These are phyloP conservation scores for Meloidogyne exigua DNA, from an alignment of 1,140 invertebrate genomes.

Conservation along the genomic window DNA sequence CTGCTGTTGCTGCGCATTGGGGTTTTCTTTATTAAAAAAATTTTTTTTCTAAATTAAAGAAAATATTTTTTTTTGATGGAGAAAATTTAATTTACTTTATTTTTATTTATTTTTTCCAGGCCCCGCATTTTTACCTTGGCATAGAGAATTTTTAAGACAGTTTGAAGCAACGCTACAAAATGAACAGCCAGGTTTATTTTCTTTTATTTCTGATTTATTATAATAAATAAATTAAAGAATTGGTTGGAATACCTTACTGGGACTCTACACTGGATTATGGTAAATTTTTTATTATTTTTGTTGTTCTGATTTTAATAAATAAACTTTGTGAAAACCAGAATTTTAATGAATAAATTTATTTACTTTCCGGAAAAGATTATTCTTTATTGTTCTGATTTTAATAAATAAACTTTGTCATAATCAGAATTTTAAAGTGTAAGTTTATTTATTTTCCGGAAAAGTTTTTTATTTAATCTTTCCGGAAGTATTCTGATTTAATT, in stretches of 20 bases:
- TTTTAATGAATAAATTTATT: too few species aligned
- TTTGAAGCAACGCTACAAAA: constrained; percentile 59
- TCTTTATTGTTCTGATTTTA: neutral
- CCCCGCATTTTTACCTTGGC: constrained; percentile 57
- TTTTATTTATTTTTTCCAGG: constrained; percentile 24
- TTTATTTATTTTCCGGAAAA: neutral
- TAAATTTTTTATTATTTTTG: constrained; percentile 14
- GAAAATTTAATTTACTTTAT: too few species aligned
- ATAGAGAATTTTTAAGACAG: constrained; percentile 59
- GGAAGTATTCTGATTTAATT: neutral
- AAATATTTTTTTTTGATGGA: too few species aligned
- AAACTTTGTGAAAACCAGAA: too few species aligned
- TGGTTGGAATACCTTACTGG: constrained; percentile 58
- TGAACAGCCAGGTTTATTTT: constrained; percentile 49
- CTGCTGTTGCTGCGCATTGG: constrained; percentile 62
- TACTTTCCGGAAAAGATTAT: constrained; percentile 1
- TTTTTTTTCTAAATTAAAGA: too few species aligned
- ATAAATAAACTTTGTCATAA: too few species aligned
- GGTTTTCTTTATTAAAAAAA: constrained; percentile 26
- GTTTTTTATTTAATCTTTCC: neutral
- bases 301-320: neutral
- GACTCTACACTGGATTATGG: constrained; percentile 64
- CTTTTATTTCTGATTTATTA: neutral
- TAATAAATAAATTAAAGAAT: neutral
- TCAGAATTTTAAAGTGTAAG: too few species aligned